Evolutionary conservation across 2,888 invertebrate genomes (phyloP).

Genomic region (Epinotia nisella): DNA sequence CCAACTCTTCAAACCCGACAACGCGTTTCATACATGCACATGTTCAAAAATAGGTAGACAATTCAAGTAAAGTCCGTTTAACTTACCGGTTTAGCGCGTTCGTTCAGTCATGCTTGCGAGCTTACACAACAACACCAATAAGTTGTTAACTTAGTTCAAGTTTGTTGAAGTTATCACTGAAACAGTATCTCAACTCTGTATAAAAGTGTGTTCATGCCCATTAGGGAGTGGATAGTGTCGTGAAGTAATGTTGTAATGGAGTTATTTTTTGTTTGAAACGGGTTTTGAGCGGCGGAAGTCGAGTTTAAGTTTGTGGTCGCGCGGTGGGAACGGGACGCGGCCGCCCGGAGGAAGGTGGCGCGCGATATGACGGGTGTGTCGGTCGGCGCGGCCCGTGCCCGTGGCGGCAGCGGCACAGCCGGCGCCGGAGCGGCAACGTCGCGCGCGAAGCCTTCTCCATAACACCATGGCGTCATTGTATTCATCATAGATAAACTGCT

Average conservation of each 20-base stretch:
- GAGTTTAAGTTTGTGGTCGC: constrained; percentile 51
- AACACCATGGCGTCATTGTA: constrained; percentile 68
- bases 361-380: constrained; percentile 63
- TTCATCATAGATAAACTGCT: constrained; percentile 70
- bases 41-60: constrained; percentile 54
- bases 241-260: constrained; percentile 57
- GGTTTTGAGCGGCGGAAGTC: constrained; percentile 58
- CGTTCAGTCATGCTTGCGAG: constrained; percentile 73
- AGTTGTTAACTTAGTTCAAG: constrained; percentile 68
- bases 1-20: not conserved
- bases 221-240: constrained; percentile 58
- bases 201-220: constrained; percentile 52
- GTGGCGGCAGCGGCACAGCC: constrained; percentile 51
- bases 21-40: constrained; percentile 15
- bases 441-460: constrained; percentile 60
- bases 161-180: constrained; percentile 65
- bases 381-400: constrained; percentile 48
- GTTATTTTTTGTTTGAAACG: constrained; percentile 64
- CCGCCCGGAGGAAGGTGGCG: constrained; percentile 66
- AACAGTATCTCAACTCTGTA: constrained; percentile 56
- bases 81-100: constrained; percentile 81
- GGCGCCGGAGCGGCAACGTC: constrained; percentile 69
- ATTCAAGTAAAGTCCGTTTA: constrained; percentile 72
- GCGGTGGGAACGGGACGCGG: constrained; percentile 57
- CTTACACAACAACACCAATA: constrained; percentile 64